Evolutionary conservation across 2,888 invertebrate genomes (phyloP), one percentile per base, ranked within the genome.

Genomic region (Ochropacha duplaris): DNA sequence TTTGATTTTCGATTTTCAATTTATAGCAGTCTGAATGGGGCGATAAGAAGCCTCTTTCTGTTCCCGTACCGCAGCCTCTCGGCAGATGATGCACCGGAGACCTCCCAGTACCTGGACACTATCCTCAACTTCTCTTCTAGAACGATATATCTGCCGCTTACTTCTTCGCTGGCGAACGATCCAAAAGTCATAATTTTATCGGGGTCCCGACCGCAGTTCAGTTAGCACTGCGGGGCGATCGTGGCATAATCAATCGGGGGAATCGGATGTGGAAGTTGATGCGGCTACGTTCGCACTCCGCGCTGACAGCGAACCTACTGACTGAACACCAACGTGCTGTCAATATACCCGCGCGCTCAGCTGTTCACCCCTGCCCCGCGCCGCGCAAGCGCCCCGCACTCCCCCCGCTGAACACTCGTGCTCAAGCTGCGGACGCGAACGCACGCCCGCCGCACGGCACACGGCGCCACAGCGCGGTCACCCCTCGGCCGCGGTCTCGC

Each of bases 261-360:
- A 75, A 75, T 65, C 76, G 68, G 72, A 74, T 67, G 70, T 62
- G 64, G 64, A 60, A 68, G 77, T 69, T 71, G 66, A 60, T 66
- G 88, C 87, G 87, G 88, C 88, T 88, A 88, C 90, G 90, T 87
- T 75, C 82, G 88, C 79, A 88, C 90, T 88, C 87, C 87, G 88
- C 85, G 83, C 66, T 78, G 83, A 82, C 88, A 83, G 88, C 86
- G 88, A 90, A 90, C 91, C 91, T 92, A 94, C 94, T 94, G 93
- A 91, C 92, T 79, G 79, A 80, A 75, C 78, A 90, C 88, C 87
- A 90, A 88, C 88, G 89, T 93, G 94, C 91, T 92, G 92, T 92
- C 94, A 94, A 94, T 94, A 94, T 94, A 92, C 89, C 84, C 80
- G 82, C 74, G 75, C 89, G 90, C 93, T 94, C 94, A 94, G 94